Evolutionary conservation across 2,888 invertebrate species (phyloP), one percentile per base, ranked within the genome.

Genomic region (Parnassius orleans): DNA sequence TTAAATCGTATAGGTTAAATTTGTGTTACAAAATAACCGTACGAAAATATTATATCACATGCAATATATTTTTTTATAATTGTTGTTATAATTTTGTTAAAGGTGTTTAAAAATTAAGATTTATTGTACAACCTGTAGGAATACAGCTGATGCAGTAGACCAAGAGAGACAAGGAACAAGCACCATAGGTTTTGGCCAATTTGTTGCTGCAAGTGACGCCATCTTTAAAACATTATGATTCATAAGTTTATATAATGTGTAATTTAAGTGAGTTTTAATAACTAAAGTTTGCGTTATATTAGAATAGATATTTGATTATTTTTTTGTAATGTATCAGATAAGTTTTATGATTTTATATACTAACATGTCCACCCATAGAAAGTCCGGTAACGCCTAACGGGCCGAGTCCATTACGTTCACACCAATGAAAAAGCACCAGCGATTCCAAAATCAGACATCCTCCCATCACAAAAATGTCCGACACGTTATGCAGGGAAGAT

Each of bases 391-490:
- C 94, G 57, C 98, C 98, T 24, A 99, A 92, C 0, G 99, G 99
- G 11, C 98, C 98, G 72, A 95, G 96, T 12, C 98, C 98, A 79
- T 96, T 94, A 61, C 94, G 92, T 86, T 98, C 97, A 82, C 98
- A 97, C 98, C 98, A 99, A 85, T 98, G 95, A 69, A 99, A 93
- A 69, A 99, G 91, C 56, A 96, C 98, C 72, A 98, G 90, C 50
- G 97, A 96, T 90, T 99, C 99, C 73, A 99, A 93, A 68, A 99
- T 96, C 64, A 99, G 92, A 78, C 98, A 98, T 52, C 98, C 99
- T 63, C 99, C 99, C 99, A 99, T 99, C 69, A 99, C 97, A 93
- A 99, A 99, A 80, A 99, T 96, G 84, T 99, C 99, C 19, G 98
- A 97, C 3, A 99, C 99, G 90, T 99, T 97, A 81, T 96, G 96